Evolutionary conservation across 1,140 invertebrate genomes (phyloP).

Genomic region (Drosophila lacteicornis): DNA sequence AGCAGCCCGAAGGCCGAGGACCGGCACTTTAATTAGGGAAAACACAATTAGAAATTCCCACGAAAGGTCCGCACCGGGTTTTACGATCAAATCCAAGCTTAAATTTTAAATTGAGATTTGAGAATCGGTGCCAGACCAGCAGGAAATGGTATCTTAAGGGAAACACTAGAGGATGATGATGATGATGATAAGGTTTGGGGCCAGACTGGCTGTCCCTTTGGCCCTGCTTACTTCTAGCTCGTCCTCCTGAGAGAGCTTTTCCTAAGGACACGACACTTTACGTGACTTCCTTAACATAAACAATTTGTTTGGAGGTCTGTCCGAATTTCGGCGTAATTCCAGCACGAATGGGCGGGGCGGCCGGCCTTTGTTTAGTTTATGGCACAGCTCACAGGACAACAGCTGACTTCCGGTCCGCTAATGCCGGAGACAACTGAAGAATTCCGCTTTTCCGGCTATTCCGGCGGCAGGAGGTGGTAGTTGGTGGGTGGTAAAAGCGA

Average conservation of each 20-base stretch:
- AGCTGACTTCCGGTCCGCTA: constrained; percentile 61
- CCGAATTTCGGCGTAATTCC: constrained; percentile 31
- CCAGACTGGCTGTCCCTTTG: constrained; percentile 13
- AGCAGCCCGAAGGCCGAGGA: neutral
- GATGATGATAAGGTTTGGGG: constrained; percentile 28
- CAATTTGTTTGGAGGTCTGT: constrained; percentile 62
- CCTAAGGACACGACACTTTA: constrained; percentile 52
- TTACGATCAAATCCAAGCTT: constrained; percentile 41
- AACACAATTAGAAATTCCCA: constrained; percentile 40
- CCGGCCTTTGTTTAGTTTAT: constrained; percentile 65
- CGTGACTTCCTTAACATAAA: constrained; percentile 75
- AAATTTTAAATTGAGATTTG: constrained; percentile 63
- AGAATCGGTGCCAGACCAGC: constrained; percentile 31
- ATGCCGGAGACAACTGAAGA: constrained; percentile 57
- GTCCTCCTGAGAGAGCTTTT: constrained; percentile 30
- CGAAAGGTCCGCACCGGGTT: constrained; percentile 24
- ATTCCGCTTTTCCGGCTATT: constrained; percentile 27
- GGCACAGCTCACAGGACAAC: constrained; percentile 54
- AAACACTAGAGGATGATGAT: constrained; percentile 9
- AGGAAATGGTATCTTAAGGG: constrained; percentile 39
- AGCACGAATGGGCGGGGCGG: constrained; percentile 20
- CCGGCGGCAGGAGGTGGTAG: constrained; percentile 5
- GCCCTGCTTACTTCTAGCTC: constrained; percentile 9
- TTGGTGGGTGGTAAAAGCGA: constrained; percentile 10
- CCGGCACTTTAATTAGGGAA: constrained; percentile 52